Percentiles rank a stretch among this genome's conserved stretches.
Conservation (phyloP, 2,888 invertebrate genomes). For the Micropterix aruncella region DNA sequence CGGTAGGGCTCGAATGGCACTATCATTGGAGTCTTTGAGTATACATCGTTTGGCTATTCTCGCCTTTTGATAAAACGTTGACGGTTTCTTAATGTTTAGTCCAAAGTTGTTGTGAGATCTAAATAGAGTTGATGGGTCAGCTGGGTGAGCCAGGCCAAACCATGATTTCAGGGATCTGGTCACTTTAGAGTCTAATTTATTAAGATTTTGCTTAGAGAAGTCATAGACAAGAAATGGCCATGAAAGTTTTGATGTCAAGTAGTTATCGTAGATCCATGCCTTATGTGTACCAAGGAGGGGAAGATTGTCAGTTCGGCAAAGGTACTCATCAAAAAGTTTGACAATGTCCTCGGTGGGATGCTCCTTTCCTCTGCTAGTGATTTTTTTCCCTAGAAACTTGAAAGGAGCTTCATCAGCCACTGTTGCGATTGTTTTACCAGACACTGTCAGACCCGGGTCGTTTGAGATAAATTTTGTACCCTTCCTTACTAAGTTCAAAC, state of each 20-base stretch:
- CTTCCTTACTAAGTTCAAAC: no score
- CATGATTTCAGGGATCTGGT: background rate
- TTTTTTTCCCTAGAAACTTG: no score
- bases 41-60: conserved; percentile 1
- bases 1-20: conserved; percentile 1
- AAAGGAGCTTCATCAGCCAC: no score
- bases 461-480: no score
- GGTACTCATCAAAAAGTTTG: no score
- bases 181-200: background rate
- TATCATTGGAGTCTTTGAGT: conserved; percentile 1
- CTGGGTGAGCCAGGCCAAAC: conserved; percentile 1
- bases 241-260: conserved; percentile 2
- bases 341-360: no score
- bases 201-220: conserved; percentile 1
- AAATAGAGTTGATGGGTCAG: background rate
- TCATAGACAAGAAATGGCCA: conserved; percentile 3
- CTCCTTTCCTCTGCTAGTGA: no score
- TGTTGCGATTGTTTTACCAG: no score
- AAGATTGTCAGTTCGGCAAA: no score
- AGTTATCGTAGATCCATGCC: conserved; percentile 1
- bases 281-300: no score
- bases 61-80: background rate
- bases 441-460: no score
- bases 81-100: no score
- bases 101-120: conserved; percentile 2